Percentiles rank a stretch among this genome's conserved stretches.
phyloP scores from a whole-genome alignment of 2,113 vertebrate species.

The Brachyhypopomus occidentalis region DNA sequence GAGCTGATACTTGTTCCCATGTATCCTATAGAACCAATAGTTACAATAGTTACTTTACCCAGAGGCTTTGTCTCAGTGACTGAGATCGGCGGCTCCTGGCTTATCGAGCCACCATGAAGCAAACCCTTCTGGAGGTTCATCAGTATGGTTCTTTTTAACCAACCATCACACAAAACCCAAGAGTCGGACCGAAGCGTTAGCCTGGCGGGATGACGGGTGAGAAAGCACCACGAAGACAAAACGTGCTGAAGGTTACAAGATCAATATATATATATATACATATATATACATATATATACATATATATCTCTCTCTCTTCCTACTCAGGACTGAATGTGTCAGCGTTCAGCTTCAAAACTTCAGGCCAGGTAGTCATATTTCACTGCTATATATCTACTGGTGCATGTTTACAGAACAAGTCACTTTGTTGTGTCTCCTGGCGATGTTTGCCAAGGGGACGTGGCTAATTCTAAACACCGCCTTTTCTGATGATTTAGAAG shows the following conservation, averaged over 20 bases:
- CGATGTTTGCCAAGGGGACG: constrained; percentile 36
- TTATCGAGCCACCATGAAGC: constrained; percentile 18
- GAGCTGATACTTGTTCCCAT: constrained; percentile 21
- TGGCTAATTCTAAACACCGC: constrained; percentile 49
- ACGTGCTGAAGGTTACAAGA: constrained; percentile 18
- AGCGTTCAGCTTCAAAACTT: constrained; percentile 27
- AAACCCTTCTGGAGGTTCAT: constrained; percentile 15
- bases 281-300: no score
- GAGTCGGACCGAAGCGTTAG: neutral
- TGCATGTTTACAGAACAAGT: constrained; percentile 46
- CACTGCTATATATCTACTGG: constrained; percentile 39
- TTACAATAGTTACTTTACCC: constrained; percentile 14
- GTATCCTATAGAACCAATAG: constrained; percentile 32
- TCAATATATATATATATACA: constrained; percentile 28
- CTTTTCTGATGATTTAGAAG: constrained; percentile 50
- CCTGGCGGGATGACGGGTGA: neutral
- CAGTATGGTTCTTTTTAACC: constrained; percentile 21
- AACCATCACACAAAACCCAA: constrained; percentile 20
- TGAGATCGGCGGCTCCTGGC: constrained; percentile 13
- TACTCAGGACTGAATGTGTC: constrained; percentile 22
- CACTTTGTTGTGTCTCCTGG: constrained; percentile 51
- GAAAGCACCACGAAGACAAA: neutral
- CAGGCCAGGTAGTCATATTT: constrained; percentile 35
- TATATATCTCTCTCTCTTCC: neutral
- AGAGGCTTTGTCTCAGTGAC: constrained; percentile 25